Conservation (phyloP, 2,113 vertebrate genomes). For the Nerophis lumbriciformis region DNA sequence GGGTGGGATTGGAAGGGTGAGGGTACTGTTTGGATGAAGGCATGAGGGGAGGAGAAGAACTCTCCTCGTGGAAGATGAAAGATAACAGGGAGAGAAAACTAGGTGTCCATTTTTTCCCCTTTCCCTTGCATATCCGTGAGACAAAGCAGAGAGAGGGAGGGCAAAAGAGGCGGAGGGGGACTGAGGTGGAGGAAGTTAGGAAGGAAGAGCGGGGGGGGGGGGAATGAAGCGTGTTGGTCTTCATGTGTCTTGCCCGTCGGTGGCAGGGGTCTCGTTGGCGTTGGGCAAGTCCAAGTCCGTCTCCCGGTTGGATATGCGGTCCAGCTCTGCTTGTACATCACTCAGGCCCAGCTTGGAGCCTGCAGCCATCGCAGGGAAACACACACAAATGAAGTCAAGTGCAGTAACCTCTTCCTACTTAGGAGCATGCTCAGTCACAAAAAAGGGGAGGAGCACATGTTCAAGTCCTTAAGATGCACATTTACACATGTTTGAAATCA, state of each 20-base stretch:
- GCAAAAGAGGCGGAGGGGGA: conserved; percentile 66
- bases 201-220: conserved; percentile 49
- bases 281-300: conserved; percentile 77
- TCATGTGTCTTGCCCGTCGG: conserved; percentile 93
- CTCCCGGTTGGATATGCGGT: conserved; percentile 93
- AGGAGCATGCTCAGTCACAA: conserved; percentile 3
- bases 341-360: conserved; percentile 94
- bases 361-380: conserved; percentile 37
- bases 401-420: neutral
- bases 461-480: neutral
- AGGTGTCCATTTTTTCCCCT: conserved; percentile 18
- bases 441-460: too few species aligned
- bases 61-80: conserved; percentile 33
- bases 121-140: conserved; percentile 30
- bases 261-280: conserved; percentile 79
- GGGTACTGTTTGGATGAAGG: conserved; percentile 14
- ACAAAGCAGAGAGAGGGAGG: conserved; percentile 59
- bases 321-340: conserved; percentile 94
- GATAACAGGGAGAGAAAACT: conserved; percentile 2
- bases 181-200: conserved; percentile 55
- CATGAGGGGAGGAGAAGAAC: conserved; percentile 13
- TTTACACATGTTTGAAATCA: conserved; percentile 41
- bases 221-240: conserved; percentile 44
- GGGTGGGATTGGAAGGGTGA: neutral
- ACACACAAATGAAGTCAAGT: neutral